Conservation (phyloP, 2,797 vertebrate genomes). For the Hypotaenidia okinawae region DNA sequence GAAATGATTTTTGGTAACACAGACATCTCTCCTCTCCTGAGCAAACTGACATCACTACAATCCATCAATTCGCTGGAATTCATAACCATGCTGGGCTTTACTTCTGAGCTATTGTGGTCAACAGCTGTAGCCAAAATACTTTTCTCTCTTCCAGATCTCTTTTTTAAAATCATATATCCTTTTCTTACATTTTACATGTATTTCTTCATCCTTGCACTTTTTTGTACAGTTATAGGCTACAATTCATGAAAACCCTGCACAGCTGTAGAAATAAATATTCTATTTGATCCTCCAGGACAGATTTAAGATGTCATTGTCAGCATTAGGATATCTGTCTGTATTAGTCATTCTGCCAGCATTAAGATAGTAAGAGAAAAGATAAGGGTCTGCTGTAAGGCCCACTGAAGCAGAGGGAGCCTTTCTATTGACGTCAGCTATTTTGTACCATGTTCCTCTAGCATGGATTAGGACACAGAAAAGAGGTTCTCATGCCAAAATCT, state of each 20-base stretch:
- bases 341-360: conserved; percentile 7
- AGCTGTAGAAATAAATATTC: conserved; percentile 1
- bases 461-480: background rate
- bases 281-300: background rate
- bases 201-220: background rate
- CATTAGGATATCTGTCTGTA: background rate
- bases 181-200: background rate
- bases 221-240: background rate
- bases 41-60: background rate
- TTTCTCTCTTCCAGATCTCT: background rate
- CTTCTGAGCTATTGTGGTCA: background rate
- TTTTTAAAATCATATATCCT: background rate
- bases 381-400: background rate
- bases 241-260: background rate
- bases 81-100: background rate
- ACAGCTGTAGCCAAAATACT: background rate
- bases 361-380: conserved; percentile 8
- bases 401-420: background rate
- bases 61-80: background rate
- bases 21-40: background rate
- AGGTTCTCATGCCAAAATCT: background rate
- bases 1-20: background rate
- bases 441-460: background rate
- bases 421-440: background rate
- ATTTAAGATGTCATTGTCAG: conserved; percentile 43